phyloP scores from a whole-genome alignment of 2,113 vertebrate species.

The Typhlomys cinereus region DNA sequence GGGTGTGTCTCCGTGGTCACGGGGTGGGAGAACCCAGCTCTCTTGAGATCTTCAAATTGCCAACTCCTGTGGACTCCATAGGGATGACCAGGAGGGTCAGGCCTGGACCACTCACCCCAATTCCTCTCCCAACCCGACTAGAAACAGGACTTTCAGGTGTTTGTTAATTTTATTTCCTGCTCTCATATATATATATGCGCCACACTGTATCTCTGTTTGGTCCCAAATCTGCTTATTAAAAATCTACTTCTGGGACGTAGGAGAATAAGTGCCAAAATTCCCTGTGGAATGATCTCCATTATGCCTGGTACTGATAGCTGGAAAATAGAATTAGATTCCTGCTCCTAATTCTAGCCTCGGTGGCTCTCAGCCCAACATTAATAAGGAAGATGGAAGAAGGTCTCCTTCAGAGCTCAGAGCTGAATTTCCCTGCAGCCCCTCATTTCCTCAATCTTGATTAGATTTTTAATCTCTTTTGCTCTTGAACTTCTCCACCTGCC shows the following conservation, averaged over 20 bases:
- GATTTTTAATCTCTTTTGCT: conserved; percentile 57
- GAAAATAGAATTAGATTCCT: conserved; percentile 75
- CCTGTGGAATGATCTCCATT: conserved; percentile 18
- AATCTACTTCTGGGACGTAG: conserved; percentile 53
- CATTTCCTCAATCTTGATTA: conserved; percentile 55
- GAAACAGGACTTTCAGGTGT: background rate
- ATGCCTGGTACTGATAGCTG: conserved; percentile 56
- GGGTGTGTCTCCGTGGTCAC: accelerated
- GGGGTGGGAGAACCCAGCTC: background rate
- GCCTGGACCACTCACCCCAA: accelerated
- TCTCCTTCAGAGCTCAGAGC: background rate
- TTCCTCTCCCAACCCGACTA: background rate
- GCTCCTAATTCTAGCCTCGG: conserved; percentile 15
- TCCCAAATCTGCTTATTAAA: conserved; percentile 70
- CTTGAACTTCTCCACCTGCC: background rate
- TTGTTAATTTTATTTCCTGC: background rate
- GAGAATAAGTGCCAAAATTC: background rate
- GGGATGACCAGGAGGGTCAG: background rate
- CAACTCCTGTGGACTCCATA: background rate
- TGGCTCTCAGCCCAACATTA: conserved; percentile 47
- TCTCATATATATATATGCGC: conserved; percentile 51
- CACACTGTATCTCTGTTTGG: conserved; percentile 32
- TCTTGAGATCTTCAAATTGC: background rate
- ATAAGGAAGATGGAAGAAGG: conserved; percentile 42
- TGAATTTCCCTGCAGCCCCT: conserved; percentile 11